phyloP scores from a whole-genome alignment of 2,888 invertebrate genomes.

The Spatulosminthurus flaviceps region DNA sequence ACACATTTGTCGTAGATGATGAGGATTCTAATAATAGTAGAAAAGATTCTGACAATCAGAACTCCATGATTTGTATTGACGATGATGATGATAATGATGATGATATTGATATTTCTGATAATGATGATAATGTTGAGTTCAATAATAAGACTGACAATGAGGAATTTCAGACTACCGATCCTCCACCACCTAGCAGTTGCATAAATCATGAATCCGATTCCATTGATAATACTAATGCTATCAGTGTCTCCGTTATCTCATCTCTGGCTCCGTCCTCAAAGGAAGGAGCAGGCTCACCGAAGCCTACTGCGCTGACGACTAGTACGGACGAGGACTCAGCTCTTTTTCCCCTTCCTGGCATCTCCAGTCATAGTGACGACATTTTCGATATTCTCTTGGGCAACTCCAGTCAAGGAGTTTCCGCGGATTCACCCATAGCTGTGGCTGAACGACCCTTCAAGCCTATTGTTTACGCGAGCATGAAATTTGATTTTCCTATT shows the following conservation, averaged over 20 bases:
- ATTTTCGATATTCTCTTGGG: conserved; percentile 40
- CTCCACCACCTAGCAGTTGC: conserved; percentile 26
- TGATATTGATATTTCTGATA: conserved; percentile 31
- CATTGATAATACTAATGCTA: background rate
- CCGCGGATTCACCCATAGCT: background rate
- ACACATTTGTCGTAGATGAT: conserved; percentile 18
- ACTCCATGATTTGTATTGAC: conserved; percentile 44
- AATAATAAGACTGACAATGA: conserved; percentile 49
- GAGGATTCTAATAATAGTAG: conserved; percentile 7
- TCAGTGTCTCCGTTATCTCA: conserved; percentile 40
- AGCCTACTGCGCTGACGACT: background rate
- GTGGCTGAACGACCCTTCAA: conserved; percentile 41
- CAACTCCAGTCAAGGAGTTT: background rate
- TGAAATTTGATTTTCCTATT: conserved; percentile 63
- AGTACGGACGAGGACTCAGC: background rate
- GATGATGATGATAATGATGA: conserved; percentile 45
- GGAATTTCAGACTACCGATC: background rate
- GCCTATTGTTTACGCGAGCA: conserved; percentile 59
- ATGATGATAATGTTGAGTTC: conserved; percentile 42
- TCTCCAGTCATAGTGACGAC: background rate
- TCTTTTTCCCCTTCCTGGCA: conserved; percentile 25
- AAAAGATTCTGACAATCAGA: conserved; percentile 50
- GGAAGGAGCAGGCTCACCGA: background rate
- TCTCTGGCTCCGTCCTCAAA: conserved; percentile 27
- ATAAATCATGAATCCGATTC: conserved; percentile 31